Evolutionary conservation across 1,140 invertebrate genomes (phyloP).

Genomic region (Cydia amplana): DNA sequence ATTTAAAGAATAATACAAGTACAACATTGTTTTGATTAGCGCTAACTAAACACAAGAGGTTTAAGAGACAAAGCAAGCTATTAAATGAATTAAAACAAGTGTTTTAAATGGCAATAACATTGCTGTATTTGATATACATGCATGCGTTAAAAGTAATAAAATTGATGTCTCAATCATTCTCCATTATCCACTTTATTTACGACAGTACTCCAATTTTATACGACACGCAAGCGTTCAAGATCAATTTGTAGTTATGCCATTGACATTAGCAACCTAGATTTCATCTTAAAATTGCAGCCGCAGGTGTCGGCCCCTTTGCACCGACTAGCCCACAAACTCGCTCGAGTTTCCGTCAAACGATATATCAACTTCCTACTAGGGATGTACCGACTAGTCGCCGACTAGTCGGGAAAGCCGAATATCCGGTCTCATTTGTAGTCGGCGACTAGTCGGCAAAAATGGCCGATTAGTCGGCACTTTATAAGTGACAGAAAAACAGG

Average conservation of each 20-base stretch:
- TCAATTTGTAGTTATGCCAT: background rate
- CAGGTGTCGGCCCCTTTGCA: background rate
- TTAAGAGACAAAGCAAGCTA: too few species aligned
- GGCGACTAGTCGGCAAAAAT: too few species aligned
- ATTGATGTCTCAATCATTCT: background rate
- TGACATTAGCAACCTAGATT: conserved; percentile 8
- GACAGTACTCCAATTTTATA: background rate
- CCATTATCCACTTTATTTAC: background rate
- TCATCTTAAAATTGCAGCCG: conserved; percentile 5
- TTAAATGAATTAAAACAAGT: background rate
- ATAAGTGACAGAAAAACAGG: too few species aligned
- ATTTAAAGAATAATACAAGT: too few species aligned
- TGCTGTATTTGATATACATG: background rate
- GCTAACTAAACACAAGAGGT: too few species aligned
- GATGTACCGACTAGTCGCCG: too few species aligned
- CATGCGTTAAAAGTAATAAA: background rate
- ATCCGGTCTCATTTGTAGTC: too few species aligned
- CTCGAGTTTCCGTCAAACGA: background rate
- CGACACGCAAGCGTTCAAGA: conserved; percentile 8
- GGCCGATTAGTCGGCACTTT: too few species aligned
- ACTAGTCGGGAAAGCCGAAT: too few species aligned
- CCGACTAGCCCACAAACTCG: background rate
- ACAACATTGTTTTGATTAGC: too few species aligned
- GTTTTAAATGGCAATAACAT: background rate
- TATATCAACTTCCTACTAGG: background rate